Base-by-base conservation (phyloP, 2,888 invertebrate genomes). In the Pachycephus smyrnensis region DNA sequence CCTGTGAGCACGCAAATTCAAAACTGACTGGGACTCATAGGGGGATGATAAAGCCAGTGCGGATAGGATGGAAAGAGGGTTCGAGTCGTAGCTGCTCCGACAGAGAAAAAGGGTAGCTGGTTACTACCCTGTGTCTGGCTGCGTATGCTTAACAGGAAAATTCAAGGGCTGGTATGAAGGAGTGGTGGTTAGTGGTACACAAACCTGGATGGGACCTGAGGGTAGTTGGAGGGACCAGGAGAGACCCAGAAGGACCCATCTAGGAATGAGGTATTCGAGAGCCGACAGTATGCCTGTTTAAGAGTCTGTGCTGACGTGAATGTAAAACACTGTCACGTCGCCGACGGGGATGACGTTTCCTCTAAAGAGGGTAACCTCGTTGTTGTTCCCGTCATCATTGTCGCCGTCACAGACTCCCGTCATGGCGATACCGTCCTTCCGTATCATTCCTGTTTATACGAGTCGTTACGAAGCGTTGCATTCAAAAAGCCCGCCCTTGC, bases 1-100 rank as follows among this genome's bases (percentile, higher is more conserved):
- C 73, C 69, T 73, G 80, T 73, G 73, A 79, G 80, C 80, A 81
- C 80, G 83, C 79, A 73, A 82, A 82, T 81, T 81, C 81, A 79
- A 80, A 78, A 68, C 76, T 23, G 76, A 69, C 33, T 69, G 76
- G 32, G 15, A 33, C 76, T 40, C 71, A 32, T 23, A 33, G 71
- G 71, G 71, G 71, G 71, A 6, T 71, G 31, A 9, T 12, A 12
- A 6, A 31, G 15, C 55, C 71, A 33, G 31, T 32, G 33, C 31
- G 31, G 12, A 33, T 33, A 23, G 71, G 12, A 32, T 9, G 32
- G 30, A 9, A 71, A 31, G 31, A 71, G 32, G 32, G 32, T 9
- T 71, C 11, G 23, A 31, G 31, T 32, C 71, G 68, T 36, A 68
- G 36, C 12, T 32, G 32, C 32, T 23, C 73, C 15, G 30, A 35